Evolutionary conservation across 2,113 vertebrate species (phyloP), one percentile per base, ranked within the genome.

Genomic region (Siniperca knerii): DNA sequence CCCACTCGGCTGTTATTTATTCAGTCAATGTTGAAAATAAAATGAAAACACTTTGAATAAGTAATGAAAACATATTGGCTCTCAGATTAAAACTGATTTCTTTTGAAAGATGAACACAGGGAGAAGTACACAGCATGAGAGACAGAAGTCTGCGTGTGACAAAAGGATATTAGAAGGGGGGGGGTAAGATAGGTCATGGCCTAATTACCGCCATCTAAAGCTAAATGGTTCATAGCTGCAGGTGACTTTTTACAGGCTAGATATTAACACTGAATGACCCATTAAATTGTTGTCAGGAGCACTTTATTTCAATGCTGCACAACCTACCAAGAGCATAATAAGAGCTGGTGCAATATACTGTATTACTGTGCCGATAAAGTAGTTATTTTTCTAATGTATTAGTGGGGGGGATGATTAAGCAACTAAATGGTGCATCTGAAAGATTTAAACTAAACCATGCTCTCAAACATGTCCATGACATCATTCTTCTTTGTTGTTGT

Each of bases 31-130:
- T 81, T 79, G 82, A 85, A 84, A 90, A 86, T 77, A 83, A 64
- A 79, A 91, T 84, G 69, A 87, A 74, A 91, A 88, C 78, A 80
- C 71, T 77, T 50, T 87, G 61, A 84, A 91, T 91, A 83, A 90
- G 82, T 83, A 79, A 93, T 85, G 83, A 87, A 90, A 89, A 78
- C 68, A 77, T 81, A 89, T 90, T 65, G 77, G 25, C 62, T 69
- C 71, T 77, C 68, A 21, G 64, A 90, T 90, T 84, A 75, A 81
- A 87, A 86, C 86, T 61, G 90, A 86, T 85, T 78, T 70, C 74
- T 88, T 74, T 70, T 61, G n/a, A 2, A 54, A 10, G 75, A 72
- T 46, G 42, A 83, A 83, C 46, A 71, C 6, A n/a, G 25, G 65
- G 29, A 52, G 37, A 50, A 16, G 55, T 40, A 4, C 18, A 11